Base-by-base conservation (phyloP, 2,888 invertebrate genomes). In the Campaea margaritaria region DNA sequence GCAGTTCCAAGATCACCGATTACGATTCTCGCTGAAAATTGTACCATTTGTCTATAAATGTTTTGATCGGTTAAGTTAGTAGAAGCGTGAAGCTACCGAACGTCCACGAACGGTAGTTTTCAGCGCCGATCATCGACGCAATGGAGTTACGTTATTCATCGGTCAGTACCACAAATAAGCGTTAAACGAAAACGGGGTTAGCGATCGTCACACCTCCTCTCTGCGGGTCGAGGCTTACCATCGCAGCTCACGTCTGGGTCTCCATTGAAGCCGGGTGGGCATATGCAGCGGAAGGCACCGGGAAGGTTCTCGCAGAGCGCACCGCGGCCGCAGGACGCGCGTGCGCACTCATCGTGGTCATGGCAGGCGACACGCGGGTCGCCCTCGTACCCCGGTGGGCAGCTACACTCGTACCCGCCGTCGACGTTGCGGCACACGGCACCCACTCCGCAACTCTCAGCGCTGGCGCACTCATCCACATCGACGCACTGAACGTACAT, bases 381-480 rank as follows among this genome's bases (percentile, higher is more conserved):
- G 16, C 97, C 97, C 66, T 96, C 95, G 86, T 94, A 96, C 67
- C 97, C 97, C 62, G 95, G 93, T 27, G 96, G 96, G 79, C 98
- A 98, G 79, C 96, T 95, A 93, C 98, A 98, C 83, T 95, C 95
- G 89, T 96, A 95, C 68, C 95, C 95, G 61, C 97, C 97, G 59
- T 95, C 95, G 61, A 96, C 88, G 86, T 98, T 97, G 53, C 94
- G 94, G 89, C 98, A 98, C 55, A 95, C 86, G 15, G 98, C 96
- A 65, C 96, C 95, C 42, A 94, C 93, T 50, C 96, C 97, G 85
- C 98, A 98, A 51, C 95, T 94, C 66, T 92, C 89, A 46, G 93
- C 93, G 74, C 93, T 93, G 69, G 94, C 90, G 86, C 98, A 98
- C 91, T 98, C 98, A 87, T 98, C 95, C 65, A 97, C 89, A 85